Evolutionary conservation across 2,113 vertebrate species (phyloP).

Genomic region (Chlorodrepanis virens): DNA sequence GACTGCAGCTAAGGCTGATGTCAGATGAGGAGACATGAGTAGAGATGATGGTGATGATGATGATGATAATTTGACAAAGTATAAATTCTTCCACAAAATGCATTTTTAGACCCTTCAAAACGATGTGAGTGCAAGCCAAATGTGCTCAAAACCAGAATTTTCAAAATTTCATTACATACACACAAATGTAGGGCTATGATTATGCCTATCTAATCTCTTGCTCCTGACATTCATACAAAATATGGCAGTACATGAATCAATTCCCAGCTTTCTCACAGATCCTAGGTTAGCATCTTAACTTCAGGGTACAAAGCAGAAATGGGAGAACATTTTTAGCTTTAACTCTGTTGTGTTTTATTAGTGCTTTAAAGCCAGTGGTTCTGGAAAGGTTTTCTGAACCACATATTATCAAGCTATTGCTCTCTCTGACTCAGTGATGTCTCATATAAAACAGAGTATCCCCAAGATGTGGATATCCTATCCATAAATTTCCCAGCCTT

Average conservation of each 20-base stretch:
- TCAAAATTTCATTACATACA: background rate
- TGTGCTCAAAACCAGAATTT: background rate
- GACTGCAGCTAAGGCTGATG: background rate
- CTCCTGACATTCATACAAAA: background rate
- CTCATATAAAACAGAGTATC: background rate
- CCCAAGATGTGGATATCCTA: background rate
- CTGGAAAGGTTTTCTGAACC: background rate
- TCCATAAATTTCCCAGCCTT: background rate
- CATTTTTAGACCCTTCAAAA: background rate
- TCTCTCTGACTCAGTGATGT: background rate
- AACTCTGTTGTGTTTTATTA: background rate
- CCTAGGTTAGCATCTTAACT: background rate
- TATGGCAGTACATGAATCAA: background rate
- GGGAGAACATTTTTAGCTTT: background rate
- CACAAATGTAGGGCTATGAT: background rate
- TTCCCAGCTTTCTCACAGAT: background rate
- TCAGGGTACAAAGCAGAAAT: background rate
- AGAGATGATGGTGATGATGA: background rate
- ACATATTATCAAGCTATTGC: background rate
- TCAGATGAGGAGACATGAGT: background rate
- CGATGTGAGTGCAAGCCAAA: background rate
- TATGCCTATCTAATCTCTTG: background rate
- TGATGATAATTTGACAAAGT: background rate
- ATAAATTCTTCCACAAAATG: background rate
- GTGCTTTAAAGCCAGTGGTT: background rate